Base-by-base conservation (phyloP, 2,888 invertebrate species). In the Amphimallon solstitiale region DNA sequence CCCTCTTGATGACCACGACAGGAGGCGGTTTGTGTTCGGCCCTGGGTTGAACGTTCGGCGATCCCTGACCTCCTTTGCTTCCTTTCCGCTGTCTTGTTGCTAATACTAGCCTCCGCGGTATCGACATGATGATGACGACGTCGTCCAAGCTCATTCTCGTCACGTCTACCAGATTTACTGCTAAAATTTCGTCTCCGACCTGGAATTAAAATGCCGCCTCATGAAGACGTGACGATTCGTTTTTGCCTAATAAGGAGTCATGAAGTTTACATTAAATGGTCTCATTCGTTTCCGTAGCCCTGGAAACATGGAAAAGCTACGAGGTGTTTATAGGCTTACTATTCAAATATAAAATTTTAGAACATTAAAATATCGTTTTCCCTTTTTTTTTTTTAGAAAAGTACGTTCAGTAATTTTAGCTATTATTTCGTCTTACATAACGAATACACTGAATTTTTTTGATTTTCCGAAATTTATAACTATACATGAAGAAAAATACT, bases 121-220 rank as follows among this genome's bases (percentile, higher is more conserved):
- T 99, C 78, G 97, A 97, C 96, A 99, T 98, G 77, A 98, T 95
- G 78, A 98, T 96, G 74, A 99, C 99, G 71, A 99, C 99, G 83
- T 99, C 99, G 83, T 99, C 98, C 77, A 99, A 86, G 73, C 96
- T 95, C 97, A 98, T 98, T 78, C 94, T 91, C 71, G 96, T 93
- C 73, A 99, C 98, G 82, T 98, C 97, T 73, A 99, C 98, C 79
- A 97, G 87, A 84, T 99, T 99, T 66, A 99, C 98, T 37, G 97
- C 97, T 75, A 99, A 85, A 79, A 99, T 98, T 86, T 99, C 98
- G 84, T 99, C 98, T 48, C 98, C 98, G 56, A 98, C 97, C 87
- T 92, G 78, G 59, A 76, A 56, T 56, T 40, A 56, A 56, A 56
- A 56, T 21, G 21, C 10, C 9, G 10, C 21, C 43, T 21, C 43